Conservation (phyloP, 2,888 invertebrate species). For the Tetropium fuscum region DNA sequence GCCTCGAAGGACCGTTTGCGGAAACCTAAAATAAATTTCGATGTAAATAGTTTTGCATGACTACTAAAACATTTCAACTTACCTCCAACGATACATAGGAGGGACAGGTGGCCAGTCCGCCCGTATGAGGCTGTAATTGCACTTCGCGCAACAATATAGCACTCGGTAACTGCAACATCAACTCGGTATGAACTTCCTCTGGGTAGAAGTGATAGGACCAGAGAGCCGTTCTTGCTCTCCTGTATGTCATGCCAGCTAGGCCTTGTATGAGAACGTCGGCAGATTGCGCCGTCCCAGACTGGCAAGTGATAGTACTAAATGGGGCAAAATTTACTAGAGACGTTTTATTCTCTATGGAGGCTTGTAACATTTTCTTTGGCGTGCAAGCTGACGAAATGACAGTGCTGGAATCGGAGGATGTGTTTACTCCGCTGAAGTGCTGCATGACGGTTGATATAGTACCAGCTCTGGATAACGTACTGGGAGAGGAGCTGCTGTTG, state of each 20-base stretch:
- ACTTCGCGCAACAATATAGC: slow-evolving; percentile 90
- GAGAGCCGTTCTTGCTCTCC: slow-evolving; percentile 89
- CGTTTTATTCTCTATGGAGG: slow-evolving; percentile 75
- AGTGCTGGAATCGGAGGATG: slow-evolving; percentile 40
- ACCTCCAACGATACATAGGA: slow-evolving; percentile 90
- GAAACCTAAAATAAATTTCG: slow-evolving; percentile 64
- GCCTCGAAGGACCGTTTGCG: slow-evolving; percentile 80
- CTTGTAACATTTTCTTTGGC: slow-evolving; percentile 62
- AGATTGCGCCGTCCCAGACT: slow-evolving; percentile 79
- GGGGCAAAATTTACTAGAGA: slow-evolving; percentile 92
- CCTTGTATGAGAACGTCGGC: slow-evolving; percentile 87
- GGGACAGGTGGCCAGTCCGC: slow-evolving; percentile 88
- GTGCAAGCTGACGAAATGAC: slow-evolving; percentile 56
- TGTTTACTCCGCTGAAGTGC: slow-evolving; percentile 69
- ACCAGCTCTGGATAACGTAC: slow-evolving; percentile 70
- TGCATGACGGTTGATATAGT: slow-evolving; percentile 72
- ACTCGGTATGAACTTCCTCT: slow-evolving; percentile 88
- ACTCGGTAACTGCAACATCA: slow-evolving; percentile 88
- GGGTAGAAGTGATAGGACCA: slow-evolving; percentile 98
- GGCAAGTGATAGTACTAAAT: slow-evolving; percentile 73
- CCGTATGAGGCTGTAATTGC: slow-evolving; percentile 86
- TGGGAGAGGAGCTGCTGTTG: slow-evolving; percentile 77
- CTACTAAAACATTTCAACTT: slow-evolving; percentile 6
- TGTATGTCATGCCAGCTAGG: slow-evolving; percentile 75
- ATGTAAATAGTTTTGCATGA: too few relatives aligned